Conservation (phyloP, 2,113 vertebrate genomes). For the Mustela lutreola region DNA sequence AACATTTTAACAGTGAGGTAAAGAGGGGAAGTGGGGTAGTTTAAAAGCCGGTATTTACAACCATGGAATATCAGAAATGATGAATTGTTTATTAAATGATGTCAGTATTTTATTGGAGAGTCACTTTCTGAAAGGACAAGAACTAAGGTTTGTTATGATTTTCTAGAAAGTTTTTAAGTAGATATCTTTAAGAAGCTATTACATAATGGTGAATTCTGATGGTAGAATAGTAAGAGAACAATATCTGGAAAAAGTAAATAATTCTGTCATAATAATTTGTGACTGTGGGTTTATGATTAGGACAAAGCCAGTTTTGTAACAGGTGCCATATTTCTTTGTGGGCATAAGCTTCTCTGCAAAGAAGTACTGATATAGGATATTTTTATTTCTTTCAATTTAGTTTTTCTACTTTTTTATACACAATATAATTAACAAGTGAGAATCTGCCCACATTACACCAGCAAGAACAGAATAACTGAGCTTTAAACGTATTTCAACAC, state of each 20-base stretch:
- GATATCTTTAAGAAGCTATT: not conserved
- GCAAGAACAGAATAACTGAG: slow-evolving; percentile 83
- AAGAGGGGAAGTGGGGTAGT: not conserved
- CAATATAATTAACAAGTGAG: slow-evolving; percentile 87
- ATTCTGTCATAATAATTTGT: not conserved
- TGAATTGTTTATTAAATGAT: not conserved
- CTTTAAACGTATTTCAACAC: slow-evolving; percentile 85
- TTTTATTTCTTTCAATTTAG: slow-evolving; percentile 73
- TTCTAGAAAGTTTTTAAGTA: not conserved
- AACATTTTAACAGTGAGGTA: not conserved
- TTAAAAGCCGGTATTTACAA: not conserved
- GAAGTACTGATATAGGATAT: slow-evolving; percentile 10
- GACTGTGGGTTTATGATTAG: not conserved
- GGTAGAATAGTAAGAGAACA: not conserved
- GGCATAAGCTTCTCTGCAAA: slow-evolving; percentile 38
- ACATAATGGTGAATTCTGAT: not conserved
- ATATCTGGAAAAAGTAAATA: not conserved
- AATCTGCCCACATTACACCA: slow-evolving; percentile 83
- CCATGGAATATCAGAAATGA: not conserved
- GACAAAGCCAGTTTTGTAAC: not conserved
- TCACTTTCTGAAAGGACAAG: not conserved
- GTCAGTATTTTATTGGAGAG: not conserved
- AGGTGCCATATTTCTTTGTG: not conserved
- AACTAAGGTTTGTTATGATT: not conserved
- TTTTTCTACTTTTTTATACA: slow-evolving; percentile 74